Base-by-base conservation (phyloP, 2,113 vertebrate genomes). In the Stictonetta naevosa region DNA sequence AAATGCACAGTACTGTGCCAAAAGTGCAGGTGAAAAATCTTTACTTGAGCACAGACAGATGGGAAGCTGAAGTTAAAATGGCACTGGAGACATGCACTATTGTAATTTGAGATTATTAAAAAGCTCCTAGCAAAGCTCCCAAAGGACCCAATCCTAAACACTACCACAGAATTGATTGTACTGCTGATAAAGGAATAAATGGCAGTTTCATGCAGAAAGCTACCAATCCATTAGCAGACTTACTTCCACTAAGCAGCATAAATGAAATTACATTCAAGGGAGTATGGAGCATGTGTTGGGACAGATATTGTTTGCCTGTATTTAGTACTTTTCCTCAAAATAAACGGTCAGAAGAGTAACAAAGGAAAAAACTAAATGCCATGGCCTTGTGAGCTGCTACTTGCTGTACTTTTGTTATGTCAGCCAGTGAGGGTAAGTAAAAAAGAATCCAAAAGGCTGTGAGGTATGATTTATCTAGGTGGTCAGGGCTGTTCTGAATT, bases 51-150 rank as follows among this genome's bases (percentile, higher is more conserved):
- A 86, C 59, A 95, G 83, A 92, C 95, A 97, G 94, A 91, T 90
- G 90, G 94, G 78, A 91, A 94, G 64, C 63, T 64, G 84, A 80
- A 88, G 94, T 72, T 73, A 93, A 86, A 69, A 84, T 5, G 17
- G 58, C 73, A 58, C 60, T 72, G 68, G 90, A 92, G 86, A 86
- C 90, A 88, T 6, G 17, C 66, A 68, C 66, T 62, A 36, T 64
- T 87, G 74, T 87, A 96, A 96, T 93, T 84, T 92, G 88, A 95
- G 91, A 95, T 95, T 96, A 93, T 91, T 84, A 86, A 89, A 94
- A 96, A 94, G 74, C 75, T 91, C 62, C 77, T 67, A 72, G 48
- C 28, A 92, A 84, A 88, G 46, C 80, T 93, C 86, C 76, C 78
- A 38, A 76, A 69, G 29, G 74, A 34, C 50, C 69, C 63, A 44